phyloP scores from a whole-genome alignment of 2,113 vertebrate genomes.

The Miniopterus natalensis region DNA sequence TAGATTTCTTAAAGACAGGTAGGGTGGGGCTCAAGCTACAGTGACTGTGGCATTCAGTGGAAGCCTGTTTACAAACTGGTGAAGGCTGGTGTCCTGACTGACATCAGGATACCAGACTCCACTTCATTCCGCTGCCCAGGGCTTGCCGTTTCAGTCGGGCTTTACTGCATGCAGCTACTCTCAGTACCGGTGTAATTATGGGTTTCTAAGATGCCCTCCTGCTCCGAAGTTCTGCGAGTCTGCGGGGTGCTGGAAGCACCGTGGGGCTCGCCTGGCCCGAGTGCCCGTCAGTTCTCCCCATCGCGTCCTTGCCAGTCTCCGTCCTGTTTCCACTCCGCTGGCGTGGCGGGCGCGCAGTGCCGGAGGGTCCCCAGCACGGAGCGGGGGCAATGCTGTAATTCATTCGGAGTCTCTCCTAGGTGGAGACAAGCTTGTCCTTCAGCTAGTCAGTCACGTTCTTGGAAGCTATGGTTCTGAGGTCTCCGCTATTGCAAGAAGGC shows the following conservation, averaged over 20 bases:
- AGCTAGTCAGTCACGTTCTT: conserved; percentile 65
- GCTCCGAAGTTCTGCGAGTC: conserved; percentile 29
- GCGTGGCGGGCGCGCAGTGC: conserved; percentile 38
- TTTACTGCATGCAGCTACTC: background rate
- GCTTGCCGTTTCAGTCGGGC: background rate
- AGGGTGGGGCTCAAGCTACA: background rate
- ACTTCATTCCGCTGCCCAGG: background rate
- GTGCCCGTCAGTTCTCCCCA: background rate
- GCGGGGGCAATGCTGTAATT: conserved; percentile 64
- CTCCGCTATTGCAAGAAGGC: conserved; percentile 23
- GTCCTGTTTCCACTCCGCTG: background rate
- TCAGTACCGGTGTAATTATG: background rate
- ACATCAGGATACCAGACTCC: background rate
- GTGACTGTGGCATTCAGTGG: background rate
- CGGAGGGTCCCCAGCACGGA: conserved; percentile 53
- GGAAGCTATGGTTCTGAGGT: conserved; percentile 71
- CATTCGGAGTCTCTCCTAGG: conserved; percentile 66
- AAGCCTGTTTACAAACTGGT: background rate
- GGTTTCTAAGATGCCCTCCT: background rate
- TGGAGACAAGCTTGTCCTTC: conserved; percentile 61
- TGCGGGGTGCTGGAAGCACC: background rate
- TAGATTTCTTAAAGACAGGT: conserved; percentile 33
- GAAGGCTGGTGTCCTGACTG: background rate
- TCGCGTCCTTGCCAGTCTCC: background rate
- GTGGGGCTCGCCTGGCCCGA: background rate